Percentiles rank a stretch among this genome's conserved stretches.
Conservation (phyloP, 2,888 invertebrate species). For the Nebria brevicollis region DNA sequence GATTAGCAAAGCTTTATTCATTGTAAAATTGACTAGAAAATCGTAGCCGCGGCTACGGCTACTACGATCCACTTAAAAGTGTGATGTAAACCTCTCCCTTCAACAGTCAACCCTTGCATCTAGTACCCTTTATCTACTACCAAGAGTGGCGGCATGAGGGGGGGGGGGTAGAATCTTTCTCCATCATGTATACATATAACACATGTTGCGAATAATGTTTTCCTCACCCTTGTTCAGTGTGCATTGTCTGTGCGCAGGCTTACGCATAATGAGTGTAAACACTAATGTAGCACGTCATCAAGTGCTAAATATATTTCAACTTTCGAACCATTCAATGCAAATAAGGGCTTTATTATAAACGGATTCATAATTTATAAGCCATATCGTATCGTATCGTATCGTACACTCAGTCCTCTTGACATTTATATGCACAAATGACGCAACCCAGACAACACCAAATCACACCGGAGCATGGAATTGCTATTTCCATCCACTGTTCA, state of each 20-base stretch:
- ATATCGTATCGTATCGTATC: no score
- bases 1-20: slow-evolving; percentile 56
- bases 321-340: no score
- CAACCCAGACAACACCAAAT: no score
- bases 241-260: background rate
- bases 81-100: slow-evolving; percentile 51
- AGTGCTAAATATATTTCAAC: background rate
- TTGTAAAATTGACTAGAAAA: slow-evolving; percentile 63
- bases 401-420: no score
- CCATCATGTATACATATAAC: background rate
- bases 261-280: slow-evolving; percentile 54
- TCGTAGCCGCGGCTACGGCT: slow-evolving; percentile 56
- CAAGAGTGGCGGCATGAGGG: background rate
- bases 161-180: background rate
- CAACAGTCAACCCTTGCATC: slow-evolving; percentile 45
- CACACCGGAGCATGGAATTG: no score
- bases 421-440: no score
- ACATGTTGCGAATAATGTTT: background rate
- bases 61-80: slow-evolving; percentile 56
- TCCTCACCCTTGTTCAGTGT: background rate
- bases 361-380: no score
- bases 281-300: slow-evolving; percentile 57
- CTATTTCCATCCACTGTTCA: no score
- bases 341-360: no score
- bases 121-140: slow-evolving; percentile 48